These are phyloP conservation scores for Larimichthys crocea DNA, from an alignment of 2,113 vertebrate genomes.

Conservation along the genomic window DNA sequence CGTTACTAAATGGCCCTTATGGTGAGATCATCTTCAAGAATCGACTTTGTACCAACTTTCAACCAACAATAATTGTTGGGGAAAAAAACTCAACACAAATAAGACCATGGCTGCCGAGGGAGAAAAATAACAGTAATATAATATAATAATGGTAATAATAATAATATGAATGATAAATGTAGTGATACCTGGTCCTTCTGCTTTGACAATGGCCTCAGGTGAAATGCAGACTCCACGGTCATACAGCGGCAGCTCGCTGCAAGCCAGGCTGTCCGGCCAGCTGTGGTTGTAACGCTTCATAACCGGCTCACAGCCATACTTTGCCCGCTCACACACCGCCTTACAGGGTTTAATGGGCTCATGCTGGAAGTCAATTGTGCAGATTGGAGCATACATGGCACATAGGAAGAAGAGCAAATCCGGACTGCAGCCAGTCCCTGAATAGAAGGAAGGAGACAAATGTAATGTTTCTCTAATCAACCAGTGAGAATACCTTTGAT, in stretches of 20 bases:
- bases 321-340: slow-evolving; percentile 94
- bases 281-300: slow-evolving; percentile 93
- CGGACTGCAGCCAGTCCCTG: slow-evolving; percentile 91
- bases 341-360: slow-evolving; percentile 98
- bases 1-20: too few species aligned
- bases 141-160: background rate
- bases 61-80: too few species aligned
- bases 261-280: slow-evolving; percentile 96
- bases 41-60: too few species aligned
- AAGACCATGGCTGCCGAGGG: background rate
- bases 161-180: background rate
- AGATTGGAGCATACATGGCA: slow-evolving; percentile 99
- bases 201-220: slow-evolving; percentile 96
- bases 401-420: slow-evolving; percentile 97
- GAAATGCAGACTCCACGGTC: slow-evolving; percentile 98
- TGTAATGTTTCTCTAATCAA: background rate
- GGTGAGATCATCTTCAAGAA: too few species aligned
- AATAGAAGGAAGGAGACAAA: background rate
- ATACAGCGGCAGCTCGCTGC: slow-evolving; percentile 94
- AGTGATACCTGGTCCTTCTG: slow-evolving; percentile 89
- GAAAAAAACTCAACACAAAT: background rate
- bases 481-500: background rate
- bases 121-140: background rate
- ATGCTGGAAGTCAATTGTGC: slow-evolving; percentile 98
- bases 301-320: slow-evolving; percentile 94